Evolutionary conservation across 2,797 vertebrate species (phyloP).

Genomic region (Heterohyrax brucei): DNA sequence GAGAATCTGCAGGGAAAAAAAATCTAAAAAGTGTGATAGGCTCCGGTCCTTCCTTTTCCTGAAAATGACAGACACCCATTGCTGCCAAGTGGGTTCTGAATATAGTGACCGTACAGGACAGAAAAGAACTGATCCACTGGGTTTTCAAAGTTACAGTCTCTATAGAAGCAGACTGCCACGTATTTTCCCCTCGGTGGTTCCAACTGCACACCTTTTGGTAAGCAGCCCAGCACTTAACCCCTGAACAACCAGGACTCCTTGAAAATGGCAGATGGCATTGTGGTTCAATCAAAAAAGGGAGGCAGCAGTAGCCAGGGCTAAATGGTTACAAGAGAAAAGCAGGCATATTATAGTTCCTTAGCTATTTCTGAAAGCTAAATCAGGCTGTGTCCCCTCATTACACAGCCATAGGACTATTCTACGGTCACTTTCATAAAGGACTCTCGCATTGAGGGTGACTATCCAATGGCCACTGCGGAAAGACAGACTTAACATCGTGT

Average conservation of each 20-base stretch:
- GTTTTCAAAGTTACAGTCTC: background rate
- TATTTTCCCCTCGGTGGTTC: background rate
- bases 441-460: background rate
- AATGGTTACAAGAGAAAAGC: fast-evolving
- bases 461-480: background rate
- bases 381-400: background rate
- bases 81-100: background rate
- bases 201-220: no score
- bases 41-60: background rate
- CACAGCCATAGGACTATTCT: background rate
- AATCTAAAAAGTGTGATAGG: background rate
- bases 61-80: background rate
- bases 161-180: background rate
- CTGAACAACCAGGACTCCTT: background rate
- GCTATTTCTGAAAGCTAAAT: background rate
- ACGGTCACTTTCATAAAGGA: background rate
- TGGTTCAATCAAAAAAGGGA: constrained; percentile 26
- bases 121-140: background rate
- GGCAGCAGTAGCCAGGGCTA: background rate
- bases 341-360: background rate
- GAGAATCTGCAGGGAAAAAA: background rate
- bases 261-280: constrained; percentile 9
- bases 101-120: background rate
- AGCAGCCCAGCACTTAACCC: background rate
- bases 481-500: background rate